Evolutionary conservation across 2,797 vertebrate genomes (phyloP).

Genomic region (Novumbra hubbsi): DNA sequence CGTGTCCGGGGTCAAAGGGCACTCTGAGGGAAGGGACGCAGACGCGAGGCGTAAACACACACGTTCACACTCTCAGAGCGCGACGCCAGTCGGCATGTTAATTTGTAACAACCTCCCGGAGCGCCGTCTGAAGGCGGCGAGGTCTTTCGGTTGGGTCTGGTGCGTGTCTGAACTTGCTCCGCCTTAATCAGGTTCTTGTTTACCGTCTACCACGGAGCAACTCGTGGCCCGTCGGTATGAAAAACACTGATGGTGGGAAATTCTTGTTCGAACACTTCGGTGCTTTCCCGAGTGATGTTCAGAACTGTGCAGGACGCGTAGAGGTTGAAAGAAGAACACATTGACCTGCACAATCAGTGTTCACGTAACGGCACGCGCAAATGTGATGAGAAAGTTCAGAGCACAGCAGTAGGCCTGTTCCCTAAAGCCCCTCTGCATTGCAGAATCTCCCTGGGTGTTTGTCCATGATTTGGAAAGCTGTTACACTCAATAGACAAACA

Average conservation of each 20-base stretch:
- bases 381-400: neutral
- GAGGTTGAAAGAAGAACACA: no score
- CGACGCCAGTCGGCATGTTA: neutral
- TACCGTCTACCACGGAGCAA: neutral
- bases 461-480: neutral
- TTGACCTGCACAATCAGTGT: no score
- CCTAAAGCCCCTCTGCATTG: neutral
- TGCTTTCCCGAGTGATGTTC: neutral
- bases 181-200: neutral
- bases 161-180: neutral
- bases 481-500: neutral
- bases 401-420: neutral
- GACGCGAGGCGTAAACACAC: neutral
- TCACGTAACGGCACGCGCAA: conserved; percentile 17
- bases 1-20: conserved; percentile 90
- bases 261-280: neutral
- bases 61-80: neutral
- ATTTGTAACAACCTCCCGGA: neutral
- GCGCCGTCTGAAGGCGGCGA: neutral
- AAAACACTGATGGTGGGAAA: neutral
- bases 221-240: neutral
- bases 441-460: neutral
- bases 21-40: conserved; percentile 71
- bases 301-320: conserved; percentile 21
- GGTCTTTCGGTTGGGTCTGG: neutral